These are phyloP conservation scores for human DNA, from an alignment of 2,113 vertebrate genomes.

Conservation along the genomic window GRCh38 chr6:17047501-17048000, in stretches of 20 bases:
- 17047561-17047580: background rate
- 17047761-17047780: background rate
- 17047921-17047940: background rate
- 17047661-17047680: accelerated
- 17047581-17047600: too few relatives aligned
- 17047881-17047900: background rate
- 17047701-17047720: background rate
- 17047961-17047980: background rate
- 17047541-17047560: background rate
- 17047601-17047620: background rate
- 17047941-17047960: background rate
- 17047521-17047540: background rate
- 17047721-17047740: background rate
- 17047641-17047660: background rate
- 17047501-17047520: background rate
- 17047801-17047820: background rate
- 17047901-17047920: background rate
- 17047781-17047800: background rate
- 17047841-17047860: background rate
- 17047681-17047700: background rate
- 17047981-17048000: background rate
- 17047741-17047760: background rate
- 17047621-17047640: background rate
- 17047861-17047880: background rate
- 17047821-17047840: background rate